Conservation (phyloP, 2,888 invertebrate species). For the Scrobipalpa costella region DNA sequence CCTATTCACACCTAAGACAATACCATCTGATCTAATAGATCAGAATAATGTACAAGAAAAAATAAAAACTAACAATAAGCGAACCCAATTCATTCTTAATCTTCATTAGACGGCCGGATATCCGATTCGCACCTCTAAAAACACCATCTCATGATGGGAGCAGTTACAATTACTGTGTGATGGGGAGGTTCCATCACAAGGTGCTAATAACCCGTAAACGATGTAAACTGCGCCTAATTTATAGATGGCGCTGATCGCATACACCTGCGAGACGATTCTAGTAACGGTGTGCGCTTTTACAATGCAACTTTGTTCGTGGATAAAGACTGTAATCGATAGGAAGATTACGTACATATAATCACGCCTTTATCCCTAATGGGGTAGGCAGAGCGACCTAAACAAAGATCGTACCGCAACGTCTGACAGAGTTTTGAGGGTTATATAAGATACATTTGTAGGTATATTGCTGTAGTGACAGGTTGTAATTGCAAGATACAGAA, state of each 20-base stretch:
- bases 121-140: slow-evolving; percentile 14
- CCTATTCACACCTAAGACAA: not conserved
- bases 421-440: too few species aligned
- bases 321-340: too few species aligned
- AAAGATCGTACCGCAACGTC: too few species aligned
- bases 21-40: not conserved
- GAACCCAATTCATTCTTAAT: not conserved
- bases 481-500: too few species aligned
- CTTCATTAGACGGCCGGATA: slow-evolving; percentile 8
- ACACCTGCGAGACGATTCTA: slow-evolving; percentile 16
- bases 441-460: too few species aligned
- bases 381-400: too few species aligned
- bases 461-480: too few species aligned
- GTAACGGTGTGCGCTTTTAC: not conserved
- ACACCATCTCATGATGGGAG: slow-evolving; percentile 13
- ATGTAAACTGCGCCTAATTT: slow-evolving; percentile 27
- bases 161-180: slow-evolving; percentile 8
- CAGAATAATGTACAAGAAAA: not conserved
- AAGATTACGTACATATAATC: too few species aligned
- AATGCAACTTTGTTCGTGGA: too few species aligned
- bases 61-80: slow-evolving; percentile 8
- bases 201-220: slow-evolving; percentile 27
- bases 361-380: too few species aligned
- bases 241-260: slow-evolving; percentile 16
- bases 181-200: slow-evolving; percentile 17